phyloP scores from a whole-genome alignment of 2,113 vertebrate species.

The Ailuropoda melanoleuca region DNA sequence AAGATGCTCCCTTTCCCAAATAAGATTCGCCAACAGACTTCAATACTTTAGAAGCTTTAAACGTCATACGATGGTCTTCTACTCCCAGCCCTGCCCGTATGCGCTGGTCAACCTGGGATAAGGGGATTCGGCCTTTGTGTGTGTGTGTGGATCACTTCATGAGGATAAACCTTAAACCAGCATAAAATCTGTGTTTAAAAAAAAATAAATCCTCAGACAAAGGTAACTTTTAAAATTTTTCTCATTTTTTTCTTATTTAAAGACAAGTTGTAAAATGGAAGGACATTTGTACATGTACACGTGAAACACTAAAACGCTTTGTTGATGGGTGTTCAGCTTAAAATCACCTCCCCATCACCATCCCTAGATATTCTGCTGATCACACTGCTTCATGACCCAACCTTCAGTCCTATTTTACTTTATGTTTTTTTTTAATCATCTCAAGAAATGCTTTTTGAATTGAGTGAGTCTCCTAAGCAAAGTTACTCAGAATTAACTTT shows the following conservation, averaged over 20 bases:
- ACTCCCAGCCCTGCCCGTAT: neutral
- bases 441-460: constrained; percentile 49
- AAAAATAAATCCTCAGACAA: constrained; percentile 79
- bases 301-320: constrained; percentile 83
- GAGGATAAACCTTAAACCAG: constrained; percentile 82
- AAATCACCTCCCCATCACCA: neutral
- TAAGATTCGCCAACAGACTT: constrained; percentile 55
- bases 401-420: neutral
- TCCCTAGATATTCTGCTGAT: neutral
- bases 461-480: constrained; percentile 26
- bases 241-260: constrained; percentile 73
- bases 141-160: constrained; percentile 34
- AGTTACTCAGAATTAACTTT: neutral
- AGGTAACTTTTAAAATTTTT: constrained; percentile 68
- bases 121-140: neutral
- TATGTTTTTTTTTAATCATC: neutral
- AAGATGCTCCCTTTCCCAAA: constrained; percentile 62
- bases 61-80: neutral
- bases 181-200: constrained; percentile 77
- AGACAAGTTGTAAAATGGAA: constrained; percentile 78
- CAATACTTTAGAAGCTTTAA: constrained; percentile 22
- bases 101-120: neutral
- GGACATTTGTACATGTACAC: constrained; percentile 75
- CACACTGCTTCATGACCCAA: neutral
- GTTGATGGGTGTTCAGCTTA: constrained; percentile 73